Conservation (phyloP, 2,797 vertebrate species). For the Parambassis ranga region DNA sequence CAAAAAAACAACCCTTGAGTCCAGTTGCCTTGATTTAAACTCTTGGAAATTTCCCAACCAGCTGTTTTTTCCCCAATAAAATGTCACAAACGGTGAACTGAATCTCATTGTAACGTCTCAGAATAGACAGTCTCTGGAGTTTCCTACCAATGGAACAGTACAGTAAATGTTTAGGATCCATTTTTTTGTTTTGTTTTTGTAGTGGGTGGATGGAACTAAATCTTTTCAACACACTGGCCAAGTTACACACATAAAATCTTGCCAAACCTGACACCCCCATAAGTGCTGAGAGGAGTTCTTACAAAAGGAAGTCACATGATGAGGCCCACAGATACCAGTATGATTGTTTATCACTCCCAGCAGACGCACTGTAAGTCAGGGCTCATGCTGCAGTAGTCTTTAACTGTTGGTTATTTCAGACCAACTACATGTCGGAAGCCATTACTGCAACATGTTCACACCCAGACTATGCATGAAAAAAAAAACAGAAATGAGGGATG, state of each 20-base stretch:
- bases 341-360: slow-evolving; percentile 11
- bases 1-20: too few species aligned
- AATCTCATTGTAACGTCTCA: too few species aligned
- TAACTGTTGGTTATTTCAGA: background rate
- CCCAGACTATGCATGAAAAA: too few species aligned
- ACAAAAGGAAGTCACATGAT: slow-evolving; percentile 22
- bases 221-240: background rate
- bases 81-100: too few species aligned
- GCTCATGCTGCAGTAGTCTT: background rate
- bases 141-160: background rate
- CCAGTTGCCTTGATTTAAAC: too few species aligned
- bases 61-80: too few species aligned
- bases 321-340: background rate
- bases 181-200: too few species aligned
- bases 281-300: background rate
- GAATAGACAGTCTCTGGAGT: too few species aligned
- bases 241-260: slow-evolving; percentile 13
- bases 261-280: slow-evolving; percentile 24
- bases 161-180: too few species aligned
- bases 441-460: background rate
- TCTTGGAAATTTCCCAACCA: too few species aligned
- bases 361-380: slow-evolving; percentile 1
- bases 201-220: background rate
- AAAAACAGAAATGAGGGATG: too few species aligned
- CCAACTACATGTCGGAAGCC: background rate